A percentile compares a stretch with the other conserved stretches of the same genome.
Conservation (phyloP, 2,797 vertebrate species). For the Botia kubotai region DNA sequence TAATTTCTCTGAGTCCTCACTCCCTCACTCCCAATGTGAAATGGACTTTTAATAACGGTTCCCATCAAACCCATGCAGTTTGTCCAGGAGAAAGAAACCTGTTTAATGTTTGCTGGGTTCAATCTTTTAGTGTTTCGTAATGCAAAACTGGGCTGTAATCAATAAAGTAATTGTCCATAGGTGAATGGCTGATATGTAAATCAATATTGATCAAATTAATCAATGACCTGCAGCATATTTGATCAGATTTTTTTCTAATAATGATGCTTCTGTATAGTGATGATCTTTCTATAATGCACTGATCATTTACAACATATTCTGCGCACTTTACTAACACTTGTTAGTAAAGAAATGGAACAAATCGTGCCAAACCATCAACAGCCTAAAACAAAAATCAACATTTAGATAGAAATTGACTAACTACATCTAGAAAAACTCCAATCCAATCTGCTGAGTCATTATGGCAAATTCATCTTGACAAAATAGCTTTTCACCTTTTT, state of each 20-base stretch:
- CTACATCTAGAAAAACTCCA: no score
- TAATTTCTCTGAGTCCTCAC: slow-evolving; percentile 1
- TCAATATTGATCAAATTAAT: neutral
- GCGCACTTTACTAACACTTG: no score
- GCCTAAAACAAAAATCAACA: no score
- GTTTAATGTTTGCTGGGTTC: slow-evolving; percentile 21
- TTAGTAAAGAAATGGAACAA: no score
- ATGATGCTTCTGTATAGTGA: neutral
- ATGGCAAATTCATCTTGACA: no score
- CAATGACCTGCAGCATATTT: neutral
- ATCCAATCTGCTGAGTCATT: no score
- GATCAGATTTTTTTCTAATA: neutral
- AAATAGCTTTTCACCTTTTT: no score
- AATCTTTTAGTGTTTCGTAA: slow-evolving; percentile 12
- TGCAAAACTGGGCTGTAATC: neutral
- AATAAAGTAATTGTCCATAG: neutral
- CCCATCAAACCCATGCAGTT: slow-evolving; percentile 17
- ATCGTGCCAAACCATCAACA: no score
- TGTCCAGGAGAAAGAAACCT: slow-evolving; percentile 25
- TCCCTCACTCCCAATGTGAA: slow-evolving; percentile 44
- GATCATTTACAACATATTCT: no score
- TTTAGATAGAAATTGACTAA: no score
- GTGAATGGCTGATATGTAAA: neutral
- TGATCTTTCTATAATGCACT: neutral
- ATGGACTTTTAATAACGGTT: slow-evolving; percentile 57